These are phyloP conservation scores for Acleris literana DNA, from an alignment of 2,888 invertebrate species.

Conservation along the genomic window DNA sequence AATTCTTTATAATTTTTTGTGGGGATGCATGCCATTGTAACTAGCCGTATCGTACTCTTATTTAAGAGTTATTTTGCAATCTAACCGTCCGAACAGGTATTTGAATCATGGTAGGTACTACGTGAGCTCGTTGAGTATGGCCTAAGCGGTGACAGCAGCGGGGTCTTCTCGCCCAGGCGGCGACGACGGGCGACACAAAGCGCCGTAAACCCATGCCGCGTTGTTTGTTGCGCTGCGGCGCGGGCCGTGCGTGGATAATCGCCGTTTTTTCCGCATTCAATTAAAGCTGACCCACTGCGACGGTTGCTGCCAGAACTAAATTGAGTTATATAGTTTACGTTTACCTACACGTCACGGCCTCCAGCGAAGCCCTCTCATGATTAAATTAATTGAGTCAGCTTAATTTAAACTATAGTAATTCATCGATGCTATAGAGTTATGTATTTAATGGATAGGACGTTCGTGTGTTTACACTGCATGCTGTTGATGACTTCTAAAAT, in stretches of 20 bases:
- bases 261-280: conserved; percentile 74
- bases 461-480: too few species aligned
- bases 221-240: conserved; percentile 52
- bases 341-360: conserved; percentile 42
- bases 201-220: conserved; percentile 56
- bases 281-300: conserved; percentile 77
- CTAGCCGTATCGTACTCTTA: neutral
- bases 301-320: conserved; percentile 57
- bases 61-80: conserved; percentile 1
- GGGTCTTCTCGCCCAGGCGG: neutral
- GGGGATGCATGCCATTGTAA: neutral
- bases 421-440: too few species aligned
- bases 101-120: conserved; percentile 32
- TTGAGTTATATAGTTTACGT: conserved; percentile 44
- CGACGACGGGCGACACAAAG: conserved; percentile 12
- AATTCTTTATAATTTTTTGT: neutral
- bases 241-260: conserved; percentile 76
- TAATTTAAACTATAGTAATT: too few species aligned
- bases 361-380: conserved; percentile 41
- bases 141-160: conserved; percentile 4
- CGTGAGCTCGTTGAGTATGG: conserved; percentile 35
- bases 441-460: too few species aligned
- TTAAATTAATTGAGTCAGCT: conserved; percentile 2
- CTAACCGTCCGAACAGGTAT: conserved; percentile 14
- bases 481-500: too few species aligned